These are phyloP conservation scores for Ochotona curzoniae DNA, from an alignment of 2,113 vertebrate genomes.

Conservation along the genomic window DNA sequence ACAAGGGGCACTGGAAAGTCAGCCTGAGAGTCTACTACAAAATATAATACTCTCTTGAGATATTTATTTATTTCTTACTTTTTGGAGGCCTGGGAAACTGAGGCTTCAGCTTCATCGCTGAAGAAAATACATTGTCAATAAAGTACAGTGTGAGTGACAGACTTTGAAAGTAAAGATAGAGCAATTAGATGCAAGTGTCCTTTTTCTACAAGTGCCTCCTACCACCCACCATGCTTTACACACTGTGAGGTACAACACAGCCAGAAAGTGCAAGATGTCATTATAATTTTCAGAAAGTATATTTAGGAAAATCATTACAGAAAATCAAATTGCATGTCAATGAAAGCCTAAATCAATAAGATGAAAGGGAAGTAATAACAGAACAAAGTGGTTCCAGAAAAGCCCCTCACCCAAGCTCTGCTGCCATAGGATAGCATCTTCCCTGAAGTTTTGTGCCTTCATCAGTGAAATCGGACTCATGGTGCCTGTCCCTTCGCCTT, in stretches of 20 bases:
- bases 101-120: neutral
- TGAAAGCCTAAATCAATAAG: neutral
- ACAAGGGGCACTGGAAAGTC: neutral
- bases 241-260: neutral
- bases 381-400: neutral
- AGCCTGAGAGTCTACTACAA: neutral
- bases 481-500: neutral
- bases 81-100: neutral
- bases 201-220: neutral
- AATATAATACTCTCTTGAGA: neutral
- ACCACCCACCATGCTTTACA: neutral
- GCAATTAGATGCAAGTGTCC: neutral
- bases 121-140: constrained; percentile 32
- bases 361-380: neutral
- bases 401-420: rapidly evolving
- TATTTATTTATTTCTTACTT: neutral
- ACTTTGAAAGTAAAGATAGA: neutral
- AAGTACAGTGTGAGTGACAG: constrained; percentile 19
- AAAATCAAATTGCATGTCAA: constrained; percentile 37
- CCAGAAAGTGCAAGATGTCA: neutral
- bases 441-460: neutral
- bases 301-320: neutral
- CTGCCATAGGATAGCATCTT: neutral
- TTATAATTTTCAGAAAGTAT: neutral
- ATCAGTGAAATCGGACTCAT: neutral